Evolutionary conservation across 2,113 vertebrate species (phyloP), one percentile per base, ranked within the genome.

Genomic region (Myotis brandtii): DNA sequence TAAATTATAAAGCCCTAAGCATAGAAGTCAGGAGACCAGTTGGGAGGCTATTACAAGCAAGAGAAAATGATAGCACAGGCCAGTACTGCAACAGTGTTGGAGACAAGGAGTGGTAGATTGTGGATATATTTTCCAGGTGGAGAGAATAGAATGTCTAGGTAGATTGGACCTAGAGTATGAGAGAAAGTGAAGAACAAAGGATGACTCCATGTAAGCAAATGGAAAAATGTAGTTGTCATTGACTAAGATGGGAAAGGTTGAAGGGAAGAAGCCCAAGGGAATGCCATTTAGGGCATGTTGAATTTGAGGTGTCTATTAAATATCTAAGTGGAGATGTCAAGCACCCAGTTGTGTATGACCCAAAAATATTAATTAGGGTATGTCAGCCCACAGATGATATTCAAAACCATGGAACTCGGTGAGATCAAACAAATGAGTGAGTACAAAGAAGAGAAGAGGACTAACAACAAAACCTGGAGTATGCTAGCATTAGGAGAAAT

Each of bases 151-250:
- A 66, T 90, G 75, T 40, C 69, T 67, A 79, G 25, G 59, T 46
- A 72, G 25, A 50, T 32, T 70, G 27, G 46, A 77, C 40, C 20
- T 76, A 56, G 34, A 54, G 2, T 59, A 14, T 56, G n/a, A 83
- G 14, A 6, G 17, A 76, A 86, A 93, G 10, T 37, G 34, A 43
- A 73, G 18, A 79, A 18, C 23, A 62, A 88, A 73, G 30, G 48
- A 34, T 79, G n/a, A 93, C 48, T 72, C 32, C 32, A 17, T 91
- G 30, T n/a, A 83, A 92, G 30, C 17, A 86, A 94, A 72, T 73
- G 46, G 46, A 72, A 87, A 86, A 77, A 79, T 43, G 11, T 59
- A 89, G 20, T 66, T 89, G 37, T 54, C 27, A 20, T 13, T 83
- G 64, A 32, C 46, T 37, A 25, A 83, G 40, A 86, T 59, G 8